Conservation (phyloP, 2,113 vertebrate species). For the Xiphias gladius region DNA sequence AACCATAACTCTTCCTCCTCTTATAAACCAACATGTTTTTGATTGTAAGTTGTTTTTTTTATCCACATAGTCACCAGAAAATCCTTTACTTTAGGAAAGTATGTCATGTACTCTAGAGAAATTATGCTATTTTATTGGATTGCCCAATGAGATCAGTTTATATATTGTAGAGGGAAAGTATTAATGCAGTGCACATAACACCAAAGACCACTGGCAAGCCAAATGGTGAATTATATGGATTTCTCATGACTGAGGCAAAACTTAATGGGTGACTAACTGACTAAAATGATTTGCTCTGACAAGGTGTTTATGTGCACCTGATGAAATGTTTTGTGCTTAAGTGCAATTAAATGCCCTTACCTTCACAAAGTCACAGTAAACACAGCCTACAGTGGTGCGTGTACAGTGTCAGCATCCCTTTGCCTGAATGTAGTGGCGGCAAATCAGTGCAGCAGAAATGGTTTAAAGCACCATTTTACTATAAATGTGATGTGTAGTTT, state of each 20-base stretch:
- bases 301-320: conserved; percentile 11
- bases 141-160: conserved; percentile 34
- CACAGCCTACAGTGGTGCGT: neutral
- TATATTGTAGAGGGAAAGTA: neutral
- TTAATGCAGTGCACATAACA: conserved; percentile 28
- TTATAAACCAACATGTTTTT: conserved; percentile 1
- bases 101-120: neutral
- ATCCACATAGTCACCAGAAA: conserved; percentile 2
- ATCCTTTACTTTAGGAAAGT: conserved; percentile 4
- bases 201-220: conserved; percentile 43
- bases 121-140: neutral
- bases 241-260: conserved; percentile 4
- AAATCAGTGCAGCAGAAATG: neutral
- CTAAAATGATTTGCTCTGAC: conserved; percentile 22
- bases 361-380: conserved; percentile 25
- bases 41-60: neutral
- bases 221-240: conserved; percentile 20
- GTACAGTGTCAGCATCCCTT: conserved; percentile 3
- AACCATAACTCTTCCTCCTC: neutral
- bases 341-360: conserved; percentile 54
- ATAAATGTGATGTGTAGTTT: neutral
- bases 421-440: neutral
- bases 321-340: conserved; percentile 39
- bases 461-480: neutral
- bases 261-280: neutral